Evolutionary conservation across 1,140 invertebrate species (phyloP), one percentile per base, ranked within the genome.

Genomic region (Helicorthomorpha holstii): DNA sequence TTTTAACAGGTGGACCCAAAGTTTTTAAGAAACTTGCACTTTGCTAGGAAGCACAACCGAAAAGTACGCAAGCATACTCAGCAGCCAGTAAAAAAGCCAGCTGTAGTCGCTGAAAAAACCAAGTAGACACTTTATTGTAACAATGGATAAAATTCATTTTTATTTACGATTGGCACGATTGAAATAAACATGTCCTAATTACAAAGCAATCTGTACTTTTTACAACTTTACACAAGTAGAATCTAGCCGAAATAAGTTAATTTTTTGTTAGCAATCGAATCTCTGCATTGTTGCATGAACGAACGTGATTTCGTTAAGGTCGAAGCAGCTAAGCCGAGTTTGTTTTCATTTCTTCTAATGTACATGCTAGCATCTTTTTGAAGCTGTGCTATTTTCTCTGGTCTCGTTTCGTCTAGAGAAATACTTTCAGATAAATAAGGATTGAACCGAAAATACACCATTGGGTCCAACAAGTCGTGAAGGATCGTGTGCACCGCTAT

Each of bases 401-500:
- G 74, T 56, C 81, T 68, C 38, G 81, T 85, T 67, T 94, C 90
- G 60, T 88, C 85, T 70, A 96, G 80, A 1, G 75, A 71, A 23
- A 88, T 71, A 62, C 84, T 78, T 63, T 89, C 82, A 46, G 80
- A 81, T 29, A 94, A 69, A 59, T 89, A 88, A 0, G 91, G 91
- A 69, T 94, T 94, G 64, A 95, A 84, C 7, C 91, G 75, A 62
- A 78, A 94, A 66, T 96, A 96, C 21, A 76, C 74, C 22, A 78
- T 71, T 1, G 77, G 73, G 16, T 83, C 82, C 16, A 95, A 67
- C 42, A 93, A 66, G 65, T 93, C 87, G 58, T 80, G 81, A 50
- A 94, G 62, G 44, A 83, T 79, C 41, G 77, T 78, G 63, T 94
- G 89, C 10, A 87, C 81, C 58, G 75, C 82, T 84, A 65, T 2